Evolutionary conservation across 2,888 invertebrate genomes (phyloP).

Genomic region (Malthinus seriepunctatus): DNA sequence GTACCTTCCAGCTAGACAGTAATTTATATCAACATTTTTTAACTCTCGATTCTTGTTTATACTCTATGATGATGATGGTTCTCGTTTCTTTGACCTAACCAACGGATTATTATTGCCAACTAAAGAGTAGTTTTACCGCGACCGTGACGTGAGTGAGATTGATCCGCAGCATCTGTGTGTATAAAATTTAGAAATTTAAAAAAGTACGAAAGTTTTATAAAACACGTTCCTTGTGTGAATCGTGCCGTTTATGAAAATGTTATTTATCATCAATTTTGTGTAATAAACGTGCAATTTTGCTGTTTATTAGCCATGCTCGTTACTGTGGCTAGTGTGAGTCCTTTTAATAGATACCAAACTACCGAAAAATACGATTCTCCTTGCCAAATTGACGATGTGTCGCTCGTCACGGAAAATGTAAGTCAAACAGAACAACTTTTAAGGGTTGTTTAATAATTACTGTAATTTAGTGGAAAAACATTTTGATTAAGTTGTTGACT

Average conservation of each 20-base stretch:
- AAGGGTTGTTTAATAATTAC: too few relatives aligned
- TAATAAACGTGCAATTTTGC: background rate
- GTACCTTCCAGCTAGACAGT: background rate
- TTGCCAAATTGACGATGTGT: slow-evolving; percentile 42
- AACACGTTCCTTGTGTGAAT: slow-evolving; percentile 2
- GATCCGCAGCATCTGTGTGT: background rate
- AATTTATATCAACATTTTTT: slow-evolving; percentile 1
- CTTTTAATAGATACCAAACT: slow-evolving; percentile 43
- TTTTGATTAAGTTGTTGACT: background rate
- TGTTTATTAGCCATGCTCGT: slow-evolving; percentile 43
- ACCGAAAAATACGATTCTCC: slow-evolving; percentile 37
- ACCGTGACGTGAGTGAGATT: slow-evolving; percentile 1
- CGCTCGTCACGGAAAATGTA: slow-evolving; percentile 47
- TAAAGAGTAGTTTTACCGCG: background rate
- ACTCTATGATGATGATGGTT: background rate
- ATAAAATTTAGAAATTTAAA: background rate
- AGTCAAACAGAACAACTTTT: slow-evolving; percentile 35
- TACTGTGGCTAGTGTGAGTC: slow-evolving; percentile 48
- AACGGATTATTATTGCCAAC: background rate
- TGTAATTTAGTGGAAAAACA: background rate
- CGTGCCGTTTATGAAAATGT: background rate
- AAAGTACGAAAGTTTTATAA: background rate
- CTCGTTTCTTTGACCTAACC: slow-evolving; percentile 5
- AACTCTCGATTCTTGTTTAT: slow-evolving; percentile 8
- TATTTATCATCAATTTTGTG: background rate